Percentiles rank a stretch among this genome's conserved stretches.
Conservation (phyloP, 1,140 invertebrate species). For the Drosophila guanche region DNA sequence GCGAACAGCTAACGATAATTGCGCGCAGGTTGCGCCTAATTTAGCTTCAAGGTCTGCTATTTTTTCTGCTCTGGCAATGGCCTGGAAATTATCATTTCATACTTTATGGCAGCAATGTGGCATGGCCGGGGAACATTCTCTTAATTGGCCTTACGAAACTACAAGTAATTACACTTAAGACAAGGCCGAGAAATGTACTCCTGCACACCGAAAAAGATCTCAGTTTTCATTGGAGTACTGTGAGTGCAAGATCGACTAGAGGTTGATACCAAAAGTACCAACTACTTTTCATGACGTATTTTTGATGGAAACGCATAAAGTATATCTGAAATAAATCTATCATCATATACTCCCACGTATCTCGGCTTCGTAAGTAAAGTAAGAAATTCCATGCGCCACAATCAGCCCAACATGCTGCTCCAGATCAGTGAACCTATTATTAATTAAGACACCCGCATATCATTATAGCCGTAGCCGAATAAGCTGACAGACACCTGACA, state of each 20-base stretch:
- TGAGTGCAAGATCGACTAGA: conserved; percentile 1
- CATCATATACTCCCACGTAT: no score
- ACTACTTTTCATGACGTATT: no score
- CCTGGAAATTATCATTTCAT: conserved; percentile 68
- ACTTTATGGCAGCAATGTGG: conserved; percentile 62
- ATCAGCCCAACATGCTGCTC: neutral
- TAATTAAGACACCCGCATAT: conserved; percentile 46
- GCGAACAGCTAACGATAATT: conserved; percentile 75
- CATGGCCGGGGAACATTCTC: conserved; percentile 44
- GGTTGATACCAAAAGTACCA: no score
- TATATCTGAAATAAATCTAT: no score
- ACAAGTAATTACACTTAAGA: conserved; percentile 68
- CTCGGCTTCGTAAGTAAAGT: no score
- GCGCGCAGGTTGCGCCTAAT: conserved; percentile 75
- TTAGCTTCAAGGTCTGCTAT: conserved; percentile 75
- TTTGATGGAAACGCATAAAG: no score
- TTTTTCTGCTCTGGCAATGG: conserved; percentile 47
- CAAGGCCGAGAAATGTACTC: conserved; percentile 8
- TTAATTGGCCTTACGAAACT: conserved; percentile 63
- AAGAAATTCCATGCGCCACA: neutral
- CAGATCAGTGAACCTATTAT: conserved; percentile 12
- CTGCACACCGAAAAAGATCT: neutral
- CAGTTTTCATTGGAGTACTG: neutral
- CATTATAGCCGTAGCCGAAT: conserved; percentile 22
- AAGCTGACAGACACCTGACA: conserved; percentile 56